These are phyloP conservation scores for Pseudocheirus occidentalis DNA, from an alignment of 2,797 vertebrate species.

Conservation along the genomic window DNA sequence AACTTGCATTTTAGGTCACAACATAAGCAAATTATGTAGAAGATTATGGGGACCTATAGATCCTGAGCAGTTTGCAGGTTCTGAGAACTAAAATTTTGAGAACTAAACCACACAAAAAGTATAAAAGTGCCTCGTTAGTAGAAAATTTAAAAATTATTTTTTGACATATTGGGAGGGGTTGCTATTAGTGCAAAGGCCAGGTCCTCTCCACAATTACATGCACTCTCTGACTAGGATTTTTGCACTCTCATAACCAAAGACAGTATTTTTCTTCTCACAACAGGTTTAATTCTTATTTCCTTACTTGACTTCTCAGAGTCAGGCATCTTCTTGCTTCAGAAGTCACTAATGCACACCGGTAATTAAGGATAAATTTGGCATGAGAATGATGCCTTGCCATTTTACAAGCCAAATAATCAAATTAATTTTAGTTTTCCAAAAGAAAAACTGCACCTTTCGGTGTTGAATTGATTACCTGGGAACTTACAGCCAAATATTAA, in stretches of 20 bases:
- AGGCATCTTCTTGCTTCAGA: not conserved
- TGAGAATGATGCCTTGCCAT: slow-evolving; percentile 58
- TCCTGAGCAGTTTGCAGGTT: not conserved
- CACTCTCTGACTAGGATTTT: slow-evolving; percentile 38
- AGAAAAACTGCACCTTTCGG: slow-evolving; percentile 71
- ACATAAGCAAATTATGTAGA: not conserved
- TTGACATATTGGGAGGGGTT: not conserved
- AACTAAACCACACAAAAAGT: not conserved
- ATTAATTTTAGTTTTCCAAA: slow-evolving; percentile 72
- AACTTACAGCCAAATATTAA: slow-evolving; percentile 73
- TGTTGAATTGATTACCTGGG: slow-evolving; percentile 64
- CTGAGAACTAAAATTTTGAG: not conserved
- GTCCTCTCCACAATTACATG: slow-evolving; percentile 39
- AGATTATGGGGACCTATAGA: not conserved
- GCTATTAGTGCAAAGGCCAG: slow-evolving; percentile 27
- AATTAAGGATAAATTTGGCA: slow-evolving; percentile 66
- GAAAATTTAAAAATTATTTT: not conserved
- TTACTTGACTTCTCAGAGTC: slow-evolving; percentile 49
- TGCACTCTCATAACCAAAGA: slow-evolving; percentile 8
- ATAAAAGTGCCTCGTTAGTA: not conserved
- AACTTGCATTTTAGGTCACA: not conserved
- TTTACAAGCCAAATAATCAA: slow-evolving; percentile 66
- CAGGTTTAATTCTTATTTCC: slow-evolving; percentile 43
- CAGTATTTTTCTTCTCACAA: slow-evolving; percentile 25
- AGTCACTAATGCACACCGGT: slow-evolving; percentile 45